A percentile compares a stretch with the other conserved stretches of the same genome.
Conservation (phyloP, 1,140 invertebrate species). For the Lepidurus couesii region DNA sequence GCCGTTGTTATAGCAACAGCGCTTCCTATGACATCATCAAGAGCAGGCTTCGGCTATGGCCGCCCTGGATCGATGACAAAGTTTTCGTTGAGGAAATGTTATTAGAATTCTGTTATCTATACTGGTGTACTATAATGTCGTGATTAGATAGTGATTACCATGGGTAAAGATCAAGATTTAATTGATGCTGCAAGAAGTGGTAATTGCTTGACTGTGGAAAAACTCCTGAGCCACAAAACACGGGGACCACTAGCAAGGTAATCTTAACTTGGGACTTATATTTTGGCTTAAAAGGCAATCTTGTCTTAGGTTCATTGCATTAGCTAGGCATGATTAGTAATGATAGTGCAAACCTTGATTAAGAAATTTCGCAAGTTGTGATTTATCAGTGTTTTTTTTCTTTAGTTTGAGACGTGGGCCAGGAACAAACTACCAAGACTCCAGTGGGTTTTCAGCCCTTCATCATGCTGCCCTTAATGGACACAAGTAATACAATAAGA, state of each 20-base stretch:
- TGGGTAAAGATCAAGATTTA: conserved; percentile 95
- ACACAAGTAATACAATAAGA: conserved; percentile 65
- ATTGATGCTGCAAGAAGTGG: conserved; percentile 89
- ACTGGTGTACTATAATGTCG: conserved; percentile 44
- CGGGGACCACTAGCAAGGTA: conserved; percentile 89
- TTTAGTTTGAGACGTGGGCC: conserved; percentile 76
- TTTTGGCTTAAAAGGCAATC: not conserved
- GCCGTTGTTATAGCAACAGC: not conserved
- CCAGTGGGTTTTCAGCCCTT: conserved; percentile 87
- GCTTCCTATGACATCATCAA: conserved; percentile 15
- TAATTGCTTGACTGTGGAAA: conserved; percentile 79
- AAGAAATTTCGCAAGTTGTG: too few species aligned
- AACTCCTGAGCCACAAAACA: conserved; percentile 78
- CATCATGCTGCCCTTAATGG: conserved; percentile 92
- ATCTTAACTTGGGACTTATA: conserved; percentile 36
- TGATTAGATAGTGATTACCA: conserved; percentile 47
- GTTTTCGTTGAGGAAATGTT: conserved; percentile 54
- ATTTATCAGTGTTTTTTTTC: conserved; percentile 41
- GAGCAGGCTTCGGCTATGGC: conserved; percentile 44
- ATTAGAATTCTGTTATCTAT: conserved; percentile 49
- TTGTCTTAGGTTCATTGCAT: not conserved
- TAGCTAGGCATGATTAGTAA: too few species aligned
- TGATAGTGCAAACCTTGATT: too few species aligned
- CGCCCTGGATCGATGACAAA: conserved; percentile 64
- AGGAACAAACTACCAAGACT: conserved; percentile 86